phyloP scores from a whole-genome alignment of 2,797 vertebrate genomes.

The Acanthornis magna region DNA sequence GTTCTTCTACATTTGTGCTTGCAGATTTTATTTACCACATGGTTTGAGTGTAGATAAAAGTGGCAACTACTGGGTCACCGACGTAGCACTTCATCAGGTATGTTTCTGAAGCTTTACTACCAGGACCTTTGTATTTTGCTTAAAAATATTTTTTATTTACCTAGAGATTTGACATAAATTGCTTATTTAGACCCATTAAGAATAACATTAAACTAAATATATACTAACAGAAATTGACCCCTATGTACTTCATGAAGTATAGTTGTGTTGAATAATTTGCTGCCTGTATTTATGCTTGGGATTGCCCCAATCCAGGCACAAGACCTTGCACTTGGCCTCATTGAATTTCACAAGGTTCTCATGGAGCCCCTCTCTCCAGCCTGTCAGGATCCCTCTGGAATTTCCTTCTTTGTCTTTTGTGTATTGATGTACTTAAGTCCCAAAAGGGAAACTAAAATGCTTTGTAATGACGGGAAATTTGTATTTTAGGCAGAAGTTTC shows the following conservation, averaged over 20 bases:
- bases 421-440: background rate
- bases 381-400: background rate
- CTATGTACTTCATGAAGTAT: background rate
- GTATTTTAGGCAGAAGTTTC: background rate
- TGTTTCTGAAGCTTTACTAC: background rate
- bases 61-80: slow-evolving; percentile 95
- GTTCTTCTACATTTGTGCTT: slow-evolving; percentile 38
- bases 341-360: background rate
- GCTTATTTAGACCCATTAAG: background rate
- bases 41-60: slow-evolving; percentile 89
- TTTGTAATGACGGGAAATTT: background rate
- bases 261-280: background rate
- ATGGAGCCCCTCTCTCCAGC: background rate
- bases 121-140: background rate
- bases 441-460: background rate
- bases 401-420: background rate
- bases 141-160: background rate
- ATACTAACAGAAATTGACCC: background rate
- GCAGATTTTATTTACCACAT: slow-evolving; percentile 95
- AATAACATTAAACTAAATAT: background rate
- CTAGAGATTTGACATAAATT: background rate
- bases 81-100: slow-evolving; percentile 98
- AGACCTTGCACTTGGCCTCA: background rate
- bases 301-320: background rate
- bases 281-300: background rate